A percentile compares a stretch with the other conserved stretches of the same genome.
Evolutionary conservation across 1,140 invertebrate genomes (phyloP).

Genomic region (Panagrolaimus sp.): DNA sequence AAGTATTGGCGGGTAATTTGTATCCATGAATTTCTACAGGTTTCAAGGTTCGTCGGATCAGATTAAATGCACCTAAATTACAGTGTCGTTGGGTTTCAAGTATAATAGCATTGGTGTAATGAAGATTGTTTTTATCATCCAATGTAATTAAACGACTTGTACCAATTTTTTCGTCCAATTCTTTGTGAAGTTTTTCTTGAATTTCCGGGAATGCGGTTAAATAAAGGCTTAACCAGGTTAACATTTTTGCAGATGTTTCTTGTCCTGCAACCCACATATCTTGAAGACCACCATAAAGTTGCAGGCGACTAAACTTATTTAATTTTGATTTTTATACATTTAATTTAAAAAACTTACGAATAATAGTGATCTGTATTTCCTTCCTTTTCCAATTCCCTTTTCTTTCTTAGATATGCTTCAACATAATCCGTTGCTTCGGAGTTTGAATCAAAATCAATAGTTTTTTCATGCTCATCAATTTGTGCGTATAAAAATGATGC

Average conservation of each 20-base stretch:
- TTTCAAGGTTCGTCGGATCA: slow-evolving; percentile 4
- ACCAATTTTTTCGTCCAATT: slow-evolving; percentile 26
- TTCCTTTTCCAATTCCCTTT: neutral
- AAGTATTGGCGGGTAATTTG: neutral
- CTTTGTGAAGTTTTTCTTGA: slow-evolving; percentile 29
- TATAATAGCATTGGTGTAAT: slow-evolving; percentile 26
- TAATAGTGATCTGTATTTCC: neutral
- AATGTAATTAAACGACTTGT: slow-evolving; percentile 10
- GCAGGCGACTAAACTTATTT: slow-evolving; percentile 18
- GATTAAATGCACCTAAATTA: neutral
- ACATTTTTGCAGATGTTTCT: slow-evolving; percentile 30
- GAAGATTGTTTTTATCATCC: slow-evolving; percentile 22
- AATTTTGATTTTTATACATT: neutral
- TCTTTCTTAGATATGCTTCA: slow-evolving; percentile 9
- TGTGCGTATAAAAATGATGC: neutral
- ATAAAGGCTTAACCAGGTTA: slow-evolving; percentile 30
- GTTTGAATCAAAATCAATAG: neutral
- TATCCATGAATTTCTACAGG: neutral
- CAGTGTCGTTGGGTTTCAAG: neutral
- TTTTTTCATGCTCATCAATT: neutral
- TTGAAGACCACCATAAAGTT: slow-evolving; percentile 26
- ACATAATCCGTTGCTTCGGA: neutral
- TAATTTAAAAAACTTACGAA: neutral
- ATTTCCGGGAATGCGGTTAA: slow-evolving; percentile 33
- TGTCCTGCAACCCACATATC: slow-evolving; percentile 38